These are phyloP conservation scores for Suillia variegata DNA, from an alignment of 2,888 invertebrate genomes.

Conservation along the genomic window DNA sequence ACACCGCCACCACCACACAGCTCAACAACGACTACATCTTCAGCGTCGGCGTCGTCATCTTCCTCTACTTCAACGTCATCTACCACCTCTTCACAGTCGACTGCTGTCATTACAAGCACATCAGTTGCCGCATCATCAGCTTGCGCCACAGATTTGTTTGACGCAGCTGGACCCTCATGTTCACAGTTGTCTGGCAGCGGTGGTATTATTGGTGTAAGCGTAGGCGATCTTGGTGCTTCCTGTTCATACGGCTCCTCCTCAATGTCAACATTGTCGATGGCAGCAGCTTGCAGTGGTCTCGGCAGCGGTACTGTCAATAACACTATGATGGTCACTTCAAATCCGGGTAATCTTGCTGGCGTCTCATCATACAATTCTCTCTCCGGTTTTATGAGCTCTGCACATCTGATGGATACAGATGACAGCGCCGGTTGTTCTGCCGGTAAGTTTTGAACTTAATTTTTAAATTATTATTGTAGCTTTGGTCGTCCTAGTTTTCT, in stretches of 20 bases:
- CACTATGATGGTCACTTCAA: conserved; percentile 25
- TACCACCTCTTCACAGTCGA: neutral
- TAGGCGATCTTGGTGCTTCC: conserved; percentile 16
- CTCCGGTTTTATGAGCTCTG: neutral
- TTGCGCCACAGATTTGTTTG: conserved; percentile 5
- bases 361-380: neutral
- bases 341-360: conserved; percentile 30
- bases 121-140: neutral
- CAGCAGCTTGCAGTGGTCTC: conserved; percentile 10
- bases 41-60: neutral
- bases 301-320: too few species aligned
- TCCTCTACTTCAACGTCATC: too few species aligned
- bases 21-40: neutral
- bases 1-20: too few species aligned
- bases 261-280: conserved; percentile 12
- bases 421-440: neutral
- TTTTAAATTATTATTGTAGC: too few species aligned
- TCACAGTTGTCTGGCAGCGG: conserved; percentile 12
- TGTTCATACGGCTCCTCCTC: conserved; percentile 18
- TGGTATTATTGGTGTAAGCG: conserved; percentile 3
- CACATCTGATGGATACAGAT: neutral
- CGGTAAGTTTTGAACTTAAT: too few species aligned
- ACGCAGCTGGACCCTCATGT: conserved; percentile 12
- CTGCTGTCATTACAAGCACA: neutral
- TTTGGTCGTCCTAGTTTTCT: too few species aligned